A percentile compares a stretch with the other conserved stretches of the same genome.
Evolutionary conservation across 2,797 vertebrate species (phyloP).

Genomic region (Perodicticus potto): DNA sequence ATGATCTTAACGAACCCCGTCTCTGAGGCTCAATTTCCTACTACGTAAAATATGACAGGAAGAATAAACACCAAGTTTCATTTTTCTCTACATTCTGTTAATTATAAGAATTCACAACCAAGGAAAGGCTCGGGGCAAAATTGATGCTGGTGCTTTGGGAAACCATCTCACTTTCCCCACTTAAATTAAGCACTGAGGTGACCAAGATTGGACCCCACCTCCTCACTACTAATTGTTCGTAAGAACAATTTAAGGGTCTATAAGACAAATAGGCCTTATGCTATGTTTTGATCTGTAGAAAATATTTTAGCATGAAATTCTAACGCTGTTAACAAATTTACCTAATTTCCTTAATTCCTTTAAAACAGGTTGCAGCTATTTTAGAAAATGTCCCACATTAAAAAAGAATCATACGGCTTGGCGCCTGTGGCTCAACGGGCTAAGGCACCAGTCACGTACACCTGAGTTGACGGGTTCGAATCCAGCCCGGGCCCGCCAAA

Average conservation of each 20-base stretch:
- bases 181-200: background rate
- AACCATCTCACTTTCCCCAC: background rate
- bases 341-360: background rate
- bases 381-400: background rate
- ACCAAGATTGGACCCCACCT: background rate
- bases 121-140: background rate
- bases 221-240: background rate
- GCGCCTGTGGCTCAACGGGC: no score
- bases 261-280: background rate
- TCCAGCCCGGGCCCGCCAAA: no score
- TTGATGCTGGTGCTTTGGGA: background rate
- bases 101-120: slow-evolving; percentile 4
- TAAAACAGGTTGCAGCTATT: background rate
- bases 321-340: slow-evolving; percentile 4
- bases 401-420: no score
- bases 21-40: slow-evolving; percentile 32
- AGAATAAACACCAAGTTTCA: slow-evolving; percentile 19
- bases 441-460: no score
- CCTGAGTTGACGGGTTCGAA: no score
- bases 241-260: background rate
- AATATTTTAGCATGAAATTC: background rate
- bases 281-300: no score
- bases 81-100: background rate
- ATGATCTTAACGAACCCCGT: background rate
- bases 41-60: background rate